Evolutionary conservation across 2,797 vertebrate genomes (phyloP).

Genomic region (Scyliorhinus canicula): DNA sequence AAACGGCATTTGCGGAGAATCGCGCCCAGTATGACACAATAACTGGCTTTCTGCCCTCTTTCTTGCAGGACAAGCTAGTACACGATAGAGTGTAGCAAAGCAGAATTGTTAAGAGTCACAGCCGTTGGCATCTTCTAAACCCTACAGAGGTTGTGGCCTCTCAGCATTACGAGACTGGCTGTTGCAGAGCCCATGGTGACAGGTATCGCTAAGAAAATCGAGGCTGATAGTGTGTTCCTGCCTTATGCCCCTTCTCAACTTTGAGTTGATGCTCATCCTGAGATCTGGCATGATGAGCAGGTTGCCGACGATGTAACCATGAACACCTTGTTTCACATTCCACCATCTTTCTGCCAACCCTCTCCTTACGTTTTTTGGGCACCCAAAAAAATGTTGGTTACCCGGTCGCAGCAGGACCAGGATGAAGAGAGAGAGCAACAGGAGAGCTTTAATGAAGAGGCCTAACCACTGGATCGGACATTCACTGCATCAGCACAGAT

Average conservation of each 20-base stretch:
- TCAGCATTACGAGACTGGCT: not conserved
- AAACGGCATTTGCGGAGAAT: too few relatives aligned
- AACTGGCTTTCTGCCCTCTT: not conserved
- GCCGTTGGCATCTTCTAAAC: not conserved
- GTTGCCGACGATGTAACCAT: not conserved
- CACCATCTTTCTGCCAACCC: too few relatives aligned
- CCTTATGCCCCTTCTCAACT: not conserved
- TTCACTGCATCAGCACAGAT: too few relatives aligned
- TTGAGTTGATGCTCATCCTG: not conserved
- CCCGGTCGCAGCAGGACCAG: too few relatives aligned
- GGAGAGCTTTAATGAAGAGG: too few relatives aligned
- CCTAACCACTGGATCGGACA: too few relatives aligned
- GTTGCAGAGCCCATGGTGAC: not conserved
- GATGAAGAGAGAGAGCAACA: too few relatives aligned
- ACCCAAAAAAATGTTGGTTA: too few relatives aligned
- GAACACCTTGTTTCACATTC: too few relatives aligned
- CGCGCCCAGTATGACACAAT: not conserved
- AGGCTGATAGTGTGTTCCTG: not conserved
- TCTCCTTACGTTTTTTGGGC: too few relatives aligned
- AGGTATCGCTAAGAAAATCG: not conserved
- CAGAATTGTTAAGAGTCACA: not conserved
- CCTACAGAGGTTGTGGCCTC: not conserved
- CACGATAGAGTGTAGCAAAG: not conserved
- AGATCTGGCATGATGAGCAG: not conserved
- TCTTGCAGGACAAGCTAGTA: not conserved